A percentile compares a stretch with the other conserved stretches of the same genome.
Evolutionary conservation across 1,140 invertebrate genomes (phyloP).

Genomic region (Drosophila sturtevanti): DNA sequence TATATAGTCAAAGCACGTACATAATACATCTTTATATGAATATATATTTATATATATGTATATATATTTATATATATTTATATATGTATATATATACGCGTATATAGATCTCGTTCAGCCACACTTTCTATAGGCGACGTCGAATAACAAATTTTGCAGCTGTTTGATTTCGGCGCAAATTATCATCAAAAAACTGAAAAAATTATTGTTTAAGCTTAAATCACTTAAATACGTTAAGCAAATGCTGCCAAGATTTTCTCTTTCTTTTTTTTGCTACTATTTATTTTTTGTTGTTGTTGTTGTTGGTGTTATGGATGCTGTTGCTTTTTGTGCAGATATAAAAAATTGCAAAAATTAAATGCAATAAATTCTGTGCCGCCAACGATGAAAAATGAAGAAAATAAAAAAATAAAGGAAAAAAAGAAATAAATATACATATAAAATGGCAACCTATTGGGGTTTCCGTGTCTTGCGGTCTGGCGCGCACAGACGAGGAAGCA

Average conservation of each 20-base stretch:
- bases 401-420: slow-evolving; percentile 7
- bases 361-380: slow-evolving; percentile 69
- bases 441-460: slow-evolving; percentile 60
- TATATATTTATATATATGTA: slow-evolving; percentile 4
- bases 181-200: slow-evolving; percentile 64
- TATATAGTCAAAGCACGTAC: slow-evolving; percentile 19
- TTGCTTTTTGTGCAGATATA: slow-evolving; percentile 21
- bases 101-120: slow-evolving; percentile 39
- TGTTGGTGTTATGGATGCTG: neutral
- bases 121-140: slow-evolving; percentile 70
- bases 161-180: slow-evolving; percentile 78
- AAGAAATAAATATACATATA: no score
- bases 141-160: slow-evolving; percentile 70
- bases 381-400: slow-evolving; percentile 35
- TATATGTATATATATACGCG: slow-evolving; percentile 8
- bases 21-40: neutral
- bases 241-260: slow-evolving; percentile 35
- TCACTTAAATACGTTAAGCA: slow-evolving; percentile 67
- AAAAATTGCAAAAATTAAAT: slow-evolving; percentile 59
- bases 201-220: slow-evolving; percentile 71
- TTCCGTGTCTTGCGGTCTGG: slow-evolving; percentile 75
- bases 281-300: neutral
- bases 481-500: slow-evolving; percentile 35
- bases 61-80: slow-evolving; percentile 14
- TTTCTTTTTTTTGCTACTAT: neutral